A percentile compares a stretch with the other conserved stretches of the same genome.
Evolutionary conservation across 2,888 invertebrate species (phyloP).

Genomic region (Aleiodes alternator): DNA sequence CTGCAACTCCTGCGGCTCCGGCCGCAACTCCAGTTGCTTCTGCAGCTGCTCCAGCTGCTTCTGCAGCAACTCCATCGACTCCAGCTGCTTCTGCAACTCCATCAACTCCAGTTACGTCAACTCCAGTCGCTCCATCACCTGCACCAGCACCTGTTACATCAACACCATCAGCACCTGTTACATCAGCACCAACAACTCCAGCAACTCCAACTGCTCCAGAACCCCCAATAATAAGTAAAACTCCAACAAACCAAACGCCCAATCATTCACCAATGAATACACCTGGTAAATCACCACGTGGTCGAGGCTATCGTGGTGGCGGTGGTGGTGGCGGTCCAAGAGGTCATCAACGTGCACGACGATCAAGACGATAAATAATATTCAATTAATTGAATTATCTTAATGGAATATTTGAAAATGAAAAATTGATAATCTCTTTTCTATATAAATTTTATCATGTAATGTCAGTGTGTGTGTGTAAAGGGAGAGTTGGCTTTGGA

Average conservation of each 20-base stretch:
- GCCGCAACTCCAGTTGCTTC: conserved; percentile 2
- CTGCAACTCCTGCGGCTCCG: not conserved
- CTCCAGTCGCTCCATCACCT: conserved; percentile 2
- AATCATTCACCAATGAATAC: conserved; percentile 32
- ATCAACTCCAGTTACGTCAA: conserved; percentile 1
- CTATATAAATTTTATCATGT: conserved; percentile 8
- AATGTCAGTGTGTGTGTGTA: conserved; percentile 2
- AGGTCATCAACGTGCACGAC: conserved; percentile 66
- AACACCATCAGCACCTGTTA: conserved; percentile 30
- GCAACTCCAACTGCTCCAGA: conserved; percentile 22
- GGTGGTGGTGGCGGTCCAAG: conserved; percentile 60
- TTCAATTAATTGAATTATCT: not conserved
- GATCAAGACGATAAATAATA: conserved; percentile 70
- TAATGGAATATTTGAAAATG: not conserved
- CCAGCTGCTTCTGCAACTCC: not conserved
- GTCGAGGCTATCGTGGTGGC: conserved; percentile 65
- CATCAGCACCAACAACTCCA: conserved; percentile 27
- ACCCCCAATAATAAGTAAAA: conserved; percentile 17
- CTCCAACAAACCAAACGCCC: not conserved
- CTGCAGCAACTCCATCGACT: conserved; percentile 19
- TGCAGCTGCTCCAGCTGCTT: not conserved
- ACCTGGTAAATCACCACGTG: conserved; percentile 56
- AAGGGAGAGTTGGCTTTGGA: too few relatives aligned
- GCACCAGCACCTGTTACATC: conserved; percentile 18
- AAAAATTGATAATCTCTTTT: conserved; percentile 2